Base-by-base conservation (phyloP, 2,888 invertebrate species). In the Heliconius erato region DNA sequence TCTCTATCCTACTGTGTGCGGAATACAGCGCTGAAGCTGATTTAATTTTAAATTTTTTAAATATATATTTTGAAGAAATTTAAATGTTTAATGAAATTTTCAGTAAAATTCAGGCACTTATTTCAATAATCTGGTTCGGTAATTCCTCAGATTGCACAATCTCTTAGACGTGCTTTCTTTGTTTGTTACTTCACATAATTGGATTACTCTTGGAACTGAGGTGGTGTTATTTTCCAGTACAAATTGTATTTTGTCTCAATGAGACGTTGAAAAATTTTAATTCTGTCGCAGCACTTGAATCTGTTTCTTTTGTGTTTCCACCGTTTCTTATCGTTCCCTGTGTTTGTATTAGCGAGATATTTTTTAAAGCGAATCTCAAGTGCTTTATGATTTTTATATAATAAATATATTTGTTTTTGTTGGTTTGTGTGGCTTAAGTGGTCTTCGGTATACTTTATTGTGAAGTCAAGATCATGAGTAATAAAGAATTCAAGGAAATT, bases 221-320 rank as follows among this genome's bases (percentile, higher is more conserved):
- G 87, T 87, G 85, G 86, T 84, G 85, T 85, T 86, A 86, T 86
- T 87, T 85, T 85, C 82, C 85, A 85, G 83, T 84, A 87, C 87
- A 87, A 87, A 86, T 87, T 87, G 85, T 84, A 84, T 84, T 87
- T 83, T 79, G 82, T 85, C 84, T 85, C 86, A 86, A 87, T 87
- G 87, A 86, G 86, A 87, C 86, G 85, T 86, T 86, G 86, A 87
- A 85, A 84, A 86, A 85, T 87, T 87, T 86, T 86, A 85, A 87
- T 87, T 86, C 85, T 79, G 82, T 81, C 79, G 84, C 76, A 84
- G 84, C 79, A 80, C 83, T 85, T 68, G 85, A 85, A 84, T 85
- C 82, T 71, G 82, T 85, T 85, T 82, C 82, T 82, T 85, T 85
- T 83, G 81, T 82, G 76, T 79, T 32, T 63, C 79, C 40, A 40